Base-by-base conservation (phyloP, 2,113 vertebrate genomes). In the Lamprotornis superbus region DNA sequence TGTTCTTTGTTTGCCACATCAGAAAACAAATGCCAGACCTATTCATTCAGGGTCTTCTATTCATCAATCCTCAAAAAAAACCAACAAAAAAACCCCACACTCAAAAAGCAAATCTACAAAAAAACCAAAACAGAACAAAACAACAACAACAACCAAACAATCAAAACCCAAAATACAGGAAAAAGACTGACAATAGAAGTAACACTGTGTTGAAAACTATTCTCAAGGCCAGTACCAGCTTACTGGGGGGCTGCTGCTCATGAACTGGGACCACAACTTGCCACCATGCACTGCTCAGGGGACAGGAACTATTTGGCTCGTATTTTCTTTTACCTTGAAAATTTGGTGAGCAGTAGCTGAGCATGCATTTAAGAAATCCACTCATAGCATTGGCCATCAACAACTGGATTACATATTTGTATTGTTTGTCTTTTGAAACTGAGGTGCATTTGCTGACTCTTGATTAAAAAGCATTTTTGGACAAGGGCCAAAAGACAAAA, bases 1-100 rank as follows among this genome's bases (percentile, higher is more conserved):
- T 87, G 55, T 47, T 70, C 61, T 59, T 91, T 87, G 85, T 93
- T 94, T 86, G 74, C 71, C 68, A 84, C 86, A 93, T 90, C 78
- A 89, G 93, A 97, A 95, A 94, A 97, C 91, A 70, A 90, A 95
- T 95, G 94, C 84, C 71, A 78, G 97, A 93, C 88, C 81, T 96
- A 94, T 94, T 96, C 79, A 89, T 75, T 94, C 95, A 97, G 94
- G 96, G 95, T 79, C 94, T 95, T 92, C 89, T 95, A 97, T 97
- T 95, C 93, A 97, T 97, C 96, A 94, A 35, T 25, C n/a, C 6
- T 10, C 70, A 46, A 18, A 30, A 75, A 50, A 69, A 75, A 21
- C 14, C 24, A 16, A 39, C 47, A 61, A 18, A 40, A 10, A 8
- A 21, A 56, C 39, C 31, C 19, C 18, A 55, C 12, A 49, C 8